Conservation (phyloP, 2,797 vertebrate species). For the Neostethus bicornis region DNA sequence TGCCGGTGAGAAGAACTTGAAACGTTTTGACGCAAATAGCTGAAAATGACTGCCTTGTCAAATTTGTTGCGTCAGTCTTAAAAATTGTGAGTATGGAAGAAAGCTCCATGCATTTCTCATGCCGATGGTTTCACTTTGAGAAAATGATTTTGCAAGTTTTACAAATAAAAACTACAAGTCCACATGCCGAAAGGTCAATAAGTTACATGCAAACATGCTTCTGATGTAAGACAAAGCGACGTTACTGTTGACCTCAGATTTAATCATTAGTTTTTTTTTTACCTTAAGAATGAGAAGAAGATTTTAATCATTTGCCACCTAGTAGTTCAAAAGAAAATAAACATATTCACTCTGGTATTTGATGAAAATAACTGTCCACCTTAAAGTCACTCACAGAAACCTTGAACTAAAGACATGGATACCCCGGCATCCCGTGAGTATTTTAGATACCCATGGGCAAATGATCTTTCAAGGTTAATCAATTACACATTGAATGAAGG, state of each 20-base stretch:
- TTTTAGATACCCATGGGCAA: conserved; percentile 35
- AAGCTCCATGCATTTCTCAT: conserved; percentile 28
- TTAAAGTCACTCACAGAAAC: conserved; percentile 25
- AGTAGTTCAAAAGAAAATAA: conserved; percentile 57
- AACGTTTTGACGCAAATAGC: conserved; percentile 19
- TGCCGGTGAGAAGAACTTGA: conserved; percentile 19
- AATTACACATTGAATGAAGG: conserved; percentile 45
- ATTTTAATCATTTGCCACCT: conserved; percentile 65
- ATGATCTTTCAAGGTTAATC: conserved; percentile 65
- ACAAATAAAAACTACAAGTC: neutral
- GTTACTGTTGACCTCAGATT: conserved; percentile 25
- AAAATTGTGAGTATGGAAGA: conserved; percentile 19
- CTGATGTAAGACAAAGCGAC: conserved; percentile 25
- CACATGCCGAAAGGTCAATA: conserved; percentile 32
- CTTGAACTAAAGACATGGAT: conserved; percentile 22
- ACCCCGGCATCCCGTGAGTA: conserved; percentile 33
- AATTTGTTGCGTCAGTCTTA: conserved; percentile 16
- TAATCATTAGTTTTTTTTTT: conserved; percentile 37
- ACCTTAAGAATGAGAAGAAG: conserved; percentile 56
- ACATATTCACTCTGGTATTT: conserved; percentile 38
- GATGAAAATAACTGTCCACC: conserved; percentile 16
- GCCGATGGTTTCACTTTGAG: conserved; percentile 10
- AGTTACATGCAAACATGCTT: conserved; percentile 46
- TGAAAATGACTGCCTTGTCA: conserved; percentile 16
- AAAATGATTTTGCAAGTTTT: conserved; percentile 17